These are phyloP conservation scores for Nomada hirtipes DNA, from an alignment of 2,888 invertebrate genomes.

Conservation along the genomic window DNA sequence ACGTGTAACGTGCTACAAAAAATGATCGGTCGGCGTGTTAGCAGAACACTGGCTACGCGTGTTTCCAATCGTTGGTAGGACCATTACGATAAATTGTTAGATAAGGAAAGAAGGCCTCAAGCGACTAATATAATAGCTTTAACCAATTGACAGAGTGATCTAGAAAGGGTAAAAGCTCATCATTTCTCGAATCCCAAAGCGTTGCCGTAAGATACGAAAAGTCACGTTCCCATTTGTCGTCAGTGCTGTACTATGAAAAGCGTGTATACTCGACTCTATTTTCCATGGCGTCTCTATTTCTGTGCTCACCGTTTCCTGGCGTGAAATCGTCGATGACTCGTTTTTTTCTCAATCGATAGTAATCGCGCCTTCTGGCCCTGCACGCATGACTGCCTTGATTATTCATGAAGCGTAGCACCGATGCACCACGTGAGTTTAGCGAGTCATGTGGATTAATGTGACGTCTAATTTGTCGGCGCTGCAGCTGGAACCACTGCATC, in stretches of 20 bases:
- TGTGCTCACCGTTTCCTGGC: background rate
- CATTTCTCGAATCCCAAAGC: constrained; percentile 11
- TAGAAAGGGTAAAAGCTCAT: constrained; percentile 9
- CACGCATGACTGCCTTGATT: constrained; percentile 14
- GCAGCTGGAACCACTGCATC: constrained; percentile 5
- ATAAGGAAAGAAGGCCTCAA: background rate
- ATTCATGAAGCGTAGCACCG: background rate
- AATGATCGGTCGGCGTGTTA: background rate
- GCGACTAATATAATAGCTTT: constrained; percentile 22
- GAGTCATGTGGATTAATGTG: background rate
- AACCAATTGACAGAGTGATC: background rate
- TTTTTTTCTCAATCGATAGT: no score
- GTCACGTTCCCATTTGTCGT: constrained; percentile 8
- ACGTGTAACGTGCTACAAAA: background rate
- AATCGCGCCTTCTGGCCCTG: no score
- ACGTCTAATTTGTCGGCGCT: background rate
- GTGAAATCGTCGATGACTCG: background rate
- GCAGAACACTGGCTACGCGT: background rate
- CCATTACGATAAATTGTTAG: constrained; percentile 2
- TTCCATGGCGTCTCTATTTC: background rate
- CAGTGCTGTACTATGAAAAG: background rate
- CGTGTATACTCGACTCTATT: background rate
- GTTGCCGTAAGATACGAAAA: constrained; percentile 7
- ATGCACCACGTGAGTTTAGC: background rate
- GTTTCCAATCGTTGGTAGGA: background rate